Evolutionary conservation across 2,797 vertebrate genomes (phyloP).

Genomic region (Helicolenus hilgendorfi): DNA sequence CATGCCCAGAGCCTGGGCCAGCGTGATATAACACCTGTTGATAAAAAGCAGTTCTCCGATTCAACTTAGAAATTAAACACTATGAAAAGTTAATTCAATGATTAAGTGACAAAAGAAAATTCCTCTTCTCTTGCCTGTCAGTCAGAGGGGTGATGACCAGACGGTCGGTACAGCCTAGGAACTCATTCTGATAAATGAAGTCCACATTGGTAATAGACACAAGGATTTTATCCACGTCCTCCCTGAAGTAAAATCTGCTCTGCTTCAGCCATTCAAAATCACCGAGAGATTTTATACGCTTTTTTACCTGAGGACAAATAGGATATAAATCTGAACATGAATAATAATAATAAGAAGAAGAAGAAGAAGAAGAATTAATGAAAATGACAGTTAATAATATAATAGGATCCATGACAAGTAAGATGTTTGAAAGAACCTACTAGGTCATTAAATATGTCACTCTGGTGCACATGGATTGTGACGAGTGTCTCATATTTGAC

Average conservation of each 20-base stretch:
- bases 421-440: constrained; percentile 81
- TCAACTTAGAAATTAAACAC: neutral
- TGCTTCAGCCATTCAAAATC: constrained; percentile 98
- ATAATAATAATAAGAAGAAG: too few species aligned
- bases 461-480: constrained; percentile 95
- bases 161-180: constrained; percentile 95
- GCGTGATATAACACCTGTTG: constrained; percentile 93
- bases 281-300: constrained; percentile 90
- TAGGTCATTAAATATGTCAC: constrained; percentile 95
- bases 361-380: neutral
- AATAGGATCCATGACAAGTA: neutral
- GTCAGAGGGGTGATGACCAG: constrained; percentile 95
- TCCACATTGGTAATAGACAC: constrained; percentile 94
- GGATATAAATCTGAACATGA: neutral
- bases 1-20: constrained; percentile 93
- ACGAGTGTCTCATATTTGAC: constrained; percentile 95
- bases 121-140: constrained; percentile 87
- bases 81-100: neutral
- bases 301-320: constrained; percentile 57
- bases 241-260: constrained; percentile 94
- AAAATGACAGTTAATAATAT: neutral
- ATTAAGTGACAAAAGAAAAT: neutral
- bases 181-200: constrained; percentile 96
- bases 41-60: constrained; percentile 28
- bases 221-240: constrained; percentile 92